phyloP scores from a whole-genome alignment of 1,140 invertebrate species.

The Asobara japonica region DNA sequence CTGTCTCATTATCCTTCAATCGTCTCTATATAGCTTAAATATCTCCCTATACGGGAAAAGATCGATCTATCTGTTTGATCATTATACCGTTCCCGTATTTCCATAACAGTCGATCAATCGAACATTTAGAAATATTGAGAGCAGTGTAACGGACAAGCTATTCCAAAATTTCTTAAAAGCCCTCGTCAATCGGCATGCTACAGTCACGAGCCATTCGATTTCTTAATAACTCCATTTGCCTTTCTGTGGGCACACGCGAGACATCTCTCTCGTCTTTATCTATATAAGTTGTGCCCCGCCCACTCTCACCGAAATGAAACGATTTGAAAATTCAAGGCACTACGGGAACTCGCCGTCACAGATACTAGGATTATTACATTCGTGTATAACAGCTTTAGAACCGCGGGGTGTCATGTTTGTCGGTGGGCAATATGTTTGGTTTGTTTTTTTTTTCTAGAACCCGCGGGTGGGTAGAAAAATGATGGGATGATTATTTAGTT shows the following conservation, averaged over 20 bases:
- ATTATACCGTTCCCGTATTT: too few relatives aligned
- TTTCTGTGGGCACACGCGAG: background rate
- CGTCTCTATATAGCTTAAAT: too few relatives aligned
- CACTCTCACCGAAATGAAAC: background rate
- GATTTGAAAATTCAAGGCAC: constrained; percentile 6
- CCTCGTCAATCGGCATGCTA: background rate
- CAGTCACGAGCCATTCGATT: background rate
- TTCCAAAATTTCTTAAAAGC: background rate
- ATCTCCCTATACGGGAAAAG: too few relatives aligned
- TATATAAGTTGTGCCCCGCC: background rate
- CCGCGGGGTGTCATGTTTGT: constrained; percentile 2
- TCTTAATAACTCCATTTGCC: constrained; percentile 1
- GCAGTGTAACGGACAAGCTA: background rate
- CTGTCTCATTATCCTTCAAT: too few relatives aligned
- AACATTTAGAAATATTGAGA: background rate
- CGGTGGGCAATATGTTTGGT: background rate
- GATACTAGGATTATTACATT: constrained; percentile 14
- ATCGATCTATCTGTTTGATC: too few relatives aligned
- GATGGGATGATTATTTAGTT: background rate
- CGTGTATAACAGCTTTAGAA: constrained; percentile 6
- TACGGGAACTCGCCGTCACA: constrained; percentile 1
- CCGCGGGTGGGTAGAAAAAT: background rate
- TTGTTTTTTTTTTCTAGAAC: background rate
- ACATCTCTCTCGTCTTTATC: background rate
- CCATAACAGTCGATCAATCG: background rate